Conservation (phyloP, 1,140 invertebrate genomes). For the Heliconius melpomene region DNA sequence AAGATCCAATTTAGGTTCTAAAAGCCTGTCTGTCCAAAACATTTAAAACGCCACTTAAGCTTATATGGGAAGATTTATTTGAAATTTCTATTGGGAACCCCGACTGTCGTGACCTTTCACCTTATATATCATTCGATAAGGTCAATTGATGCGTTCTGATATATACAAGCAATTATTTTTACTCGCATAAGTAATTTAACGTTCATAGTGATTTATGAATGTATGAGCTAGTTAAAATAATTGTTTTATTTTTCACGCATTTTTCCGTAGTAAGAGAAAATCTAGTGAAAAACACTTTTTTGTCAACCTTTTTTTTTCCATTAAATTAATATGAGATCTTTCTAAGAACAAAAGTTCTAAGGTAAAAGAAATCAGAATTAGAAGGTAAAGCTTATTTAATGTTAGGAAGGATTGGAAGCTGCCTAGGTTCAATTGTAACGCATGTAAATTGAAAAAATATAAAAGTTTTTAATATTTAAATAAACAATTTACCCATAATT, state of each 20-base stretch:
- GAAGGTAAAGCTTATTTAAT: no score
- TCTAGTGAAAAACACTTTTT: no score
- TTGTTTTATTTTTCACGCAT: no score
- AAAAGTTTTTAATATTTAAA: no score
- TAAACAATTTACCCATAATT: no score
- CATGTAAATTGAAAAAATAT: no score
- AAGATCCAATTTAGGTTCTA: constrained; percentile 1
- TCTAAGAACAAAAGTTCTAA: no score
- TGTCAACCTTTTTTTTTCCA: no score
- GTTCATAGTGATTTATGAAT: not conserved
- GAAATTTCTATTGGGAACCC: constrained; percentile 8
- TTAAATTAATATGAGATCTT: no score
- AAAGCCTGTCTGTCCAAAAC: constrained; percentile 8
- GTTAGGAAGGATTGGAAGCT: no score
- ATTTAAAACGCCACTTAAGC: constrained; percentile 11
- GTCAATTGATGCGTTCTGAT: constrained; percentile 8
- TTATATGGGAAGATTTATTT: constrained; percentile 4
- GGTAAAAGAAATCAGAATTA: no score
- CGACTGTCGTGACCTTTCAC: not conserved
- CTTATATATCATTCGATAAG: constrained; percentile 9
- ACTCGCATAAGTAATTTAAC: constrained; percentile 4
- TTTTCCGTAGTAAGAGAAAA: not conserved
- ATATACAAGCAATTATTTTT: constrained; percentile 6
- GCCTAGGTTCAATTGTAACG: no score
- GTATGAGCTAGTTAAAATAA: not conserved